These are phyloP conservation scores for Syndactyla subalaris DNA, from an alignment of 2,797 vertebrate genomes.

Conservation along the genomic window DNA sequence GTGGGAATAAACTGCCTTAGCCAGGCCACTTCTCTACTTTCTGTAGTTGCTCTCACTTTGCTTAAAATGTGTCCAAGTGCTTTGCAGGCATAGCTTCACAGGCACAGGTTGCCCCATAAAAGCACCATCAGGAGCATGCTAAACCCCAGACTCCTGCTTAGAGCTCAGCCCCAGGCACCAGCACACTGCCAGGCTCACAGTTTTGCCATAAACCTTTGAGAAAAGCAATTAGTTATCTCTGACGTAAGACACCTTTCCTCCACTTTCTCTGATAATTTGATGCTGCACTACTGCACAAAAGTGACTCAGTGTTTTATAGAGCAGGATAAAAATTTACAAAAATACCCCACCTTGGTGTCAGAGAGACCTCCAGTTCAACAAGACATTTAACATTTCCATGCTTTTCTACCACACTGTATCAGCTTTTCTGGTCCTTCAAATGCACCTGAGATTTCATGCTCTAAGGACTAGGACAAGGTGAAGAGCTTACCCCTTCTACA, in stretches of 20 bases:
- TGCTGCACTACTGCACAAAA: neutral
- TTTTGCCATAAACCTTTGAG: neutral
- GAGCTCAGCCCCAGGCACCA: fast-evolving
- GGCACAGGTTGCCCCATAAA: neutral
- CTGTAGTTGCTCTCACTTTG: neutral
- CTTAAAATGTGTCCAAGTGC: neutral
- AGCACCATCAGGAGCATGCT: fast-evolving
- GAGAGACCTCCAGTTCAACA: neutral
- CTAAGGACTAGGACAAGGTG: neutral
- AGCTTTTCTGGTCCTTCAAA: neutral
- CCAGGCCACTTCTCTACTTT: fast-evolving
- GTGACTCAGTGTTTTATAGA: neutral
- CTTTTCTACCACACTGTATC: neutral
- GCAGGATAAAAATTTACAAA: neutral
- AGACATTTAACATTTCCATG: neutral
- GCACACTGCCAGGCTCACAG: fast-evolving
- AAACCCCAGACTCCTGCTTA: neutral
- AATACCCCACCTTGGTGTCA: fast-evolving
- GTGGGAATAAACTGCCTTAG: neutral
- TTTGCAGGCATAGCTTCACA: neutral
- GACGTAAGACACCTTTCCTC: neutral
- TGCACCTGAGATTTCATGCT: neutral
- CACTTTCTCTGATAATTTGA: neutral
- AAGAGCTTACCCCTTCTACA: neutral
- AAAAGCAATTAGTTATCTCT: neutral